Base-by-base conservation (phyloP, 92 coral and sea anemone species). In the Plumapathes pennacea region DNA sequence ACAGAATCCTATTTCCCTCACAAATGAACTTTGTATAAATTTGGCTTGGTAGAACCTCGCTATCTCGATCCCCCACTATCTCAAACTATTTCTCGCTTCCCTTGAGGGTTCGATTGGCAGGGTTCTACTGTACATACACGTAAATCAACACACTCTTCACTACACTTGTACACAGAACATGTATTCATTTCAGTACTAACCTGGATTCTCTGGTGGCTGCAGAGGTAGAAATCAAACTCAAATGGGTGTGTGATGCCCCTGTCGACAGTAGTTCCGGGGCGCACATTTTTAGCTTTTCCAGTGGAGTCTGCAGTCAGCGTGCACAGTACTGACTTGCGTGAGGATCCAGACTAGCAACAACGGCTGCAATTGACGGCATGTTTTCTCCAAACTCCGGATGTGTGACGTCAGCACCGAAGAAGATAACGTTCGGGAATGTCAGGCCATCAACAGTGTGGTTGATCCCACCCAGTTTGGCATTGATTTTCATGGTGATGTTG, bases 331-430 rank as follows among this genome's bases (percentile, higher is more conserved):
- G 59, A 14, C 83, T 70, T 14, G 89, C 97, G 43, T 88, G 51
- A 0, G 50, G 47, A 23, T 91, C 96, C 71, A 91, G 62, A 46
- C 97, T 91, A 2, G 97, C 97, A 4, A 91, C 96, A 4, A 91
- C 90, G 4, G 97, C 97, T 24, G 97, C 97, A 14, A 91, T 71
- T 4, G 96, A 87, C 1, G 97, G 97, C 23, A 85, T 83, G 25
- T 33, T 83, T 48, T 91, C 96, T 5, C 86, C 80, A 7, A 96
- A 78, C 1, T 88, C 46, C 13, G 97, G 97, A 64, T 91, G 97
- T 13, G 97, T 91, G 4, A 91, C 97, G 47, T 91, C 97, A 6
- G 97, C 97, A 0, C 97, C 97, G 46, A 91, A 83, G 17, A 91
- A 69, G 0, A 91, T 91, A 3, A 79, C 84, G 10, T 81, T 89